Base-by-base conservation (phyloP, 2,888 invertebrate genomes). In the Aproaerema taeniolella region DNA sequence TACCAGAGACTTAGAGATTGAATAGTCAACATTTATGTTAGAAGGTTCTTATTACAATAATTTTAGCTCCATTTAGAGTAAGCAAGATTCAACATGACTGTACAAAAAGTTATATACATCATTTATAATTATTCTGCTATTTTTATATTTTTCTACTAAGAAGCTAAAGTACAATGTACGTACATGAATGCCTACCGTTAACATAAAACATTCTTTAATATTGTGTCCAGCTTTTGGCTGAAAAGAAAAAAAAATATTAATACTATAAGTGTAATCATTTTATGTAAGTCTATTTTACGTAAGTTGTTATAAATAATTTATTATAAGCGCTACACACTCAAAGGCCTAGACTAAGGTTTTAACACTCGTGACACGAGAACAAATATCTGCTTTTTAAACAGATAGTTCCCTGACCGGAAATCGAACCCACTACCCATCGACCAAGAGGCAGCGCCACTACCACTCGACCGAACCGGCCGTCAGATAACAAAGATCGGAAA, bases 221-320 rank as follows among this genome's bases (percentile, higher is more conserved):
- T 76, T 93, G 93, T 87, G 93, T 94, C 95, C 95, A 95, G 88
- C 91, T 95, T 88, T 94, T 95, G 67, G 95, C 95, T 93, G 88
- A 47, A 85, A 67, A 52, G 47, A 53, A 73, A 65, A 55, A 46
- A 53, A 46, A 42, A 38, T 8, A 20, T 6, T 20, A 6, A 20
- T 20, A 20, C 4, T 8, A 20, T n/a, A n/a, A n/a, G n/a, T n/a
- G n/a, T n/a, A n/a, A n/a, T n/a, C n/a, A n/a, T n/a, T n/a, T n/a
- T n/a, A n/a, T n/a, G n/a, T n/a, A n/a, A n/a, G n/a, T n/a, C n/a
- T n/a, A n/a, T n/a, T n/a, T n/a, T n/a, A n/a, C n/a, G n/a, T n/a
- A n/a, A n/a, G n/a, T n/a, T n/a, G n/a, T n/a, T n/a, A n/a, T n/a
- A n/a, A n/a, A n/a, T n/a, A n/a, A n/a, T n/a, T n/a, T n/a, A n/a